Evolutionary conservation across 2,888 invertebrate genomes (phyloP).

Genomic region (Abrostola triplasia): DNA sequence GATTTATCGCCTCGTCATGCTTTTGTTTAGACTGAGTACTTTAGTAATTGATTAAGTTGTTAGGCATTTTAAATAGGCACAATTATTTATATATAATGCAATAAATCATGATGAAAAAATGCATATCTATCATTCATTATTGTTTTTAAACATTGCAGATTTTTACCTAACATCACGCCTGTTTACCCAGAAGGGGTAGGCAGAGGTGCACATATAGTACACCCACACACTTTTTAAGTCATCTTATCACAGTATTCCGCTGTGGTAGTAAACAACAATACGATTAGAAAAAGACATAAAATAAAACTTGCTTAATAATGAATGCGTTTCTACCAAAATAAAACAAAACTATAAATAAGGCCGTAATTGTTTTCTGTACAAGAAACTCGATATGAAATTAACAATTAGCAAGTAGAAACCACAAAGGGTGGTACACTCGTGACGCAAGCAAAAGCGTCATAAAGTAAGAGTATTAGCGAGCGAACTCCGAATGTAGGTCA

Average conservation of each 20-base stretch:
- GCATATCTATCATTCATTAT: too few relatives aligned
- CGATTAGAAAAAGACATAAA: background rate
- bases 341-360: slow-evolving; percentile 1
- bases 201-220: too few relatives aligned
- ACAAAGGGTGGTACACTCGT: slow-evolving; percentile 57
- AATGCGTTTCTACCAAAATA: slow-evolving; percentile 1
- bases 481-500: slow-evolving; percentile 74
- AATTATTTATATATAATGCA: too few relatives aligned
- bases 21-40: slow-evolving; percentile 11
- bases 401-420: slow-evolving; percentile 58
- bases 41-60: too few relatives aligned
- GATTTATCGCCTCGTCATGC: slow-evolving; percentile 56
- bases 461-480: slow-evolving; percentile 78
- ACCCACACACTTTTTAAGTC: too few relatives aligned
- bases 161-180: too few relatives aligned
- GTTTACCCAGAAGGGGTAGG: too few relatives aligned
- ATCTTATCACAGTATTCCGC: too few relatives aligned
- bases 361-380: slow-evolving; percentile 16
- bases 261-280: background rate
- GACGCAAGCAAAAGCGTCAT: slow-evolving; percentile 64
- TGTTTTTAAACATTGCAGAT: too few relatives aligned
- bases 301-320: background rate
- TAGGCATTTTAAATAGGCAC: too few relatives aligned
- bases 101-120: too few relatives aligned
- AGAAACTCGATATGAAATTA: slow-evolving; percentile 53